Conservation (phyloP, 2,113 vertebrate genomes). For the Brachyhypopomus gauderio region DNA sequence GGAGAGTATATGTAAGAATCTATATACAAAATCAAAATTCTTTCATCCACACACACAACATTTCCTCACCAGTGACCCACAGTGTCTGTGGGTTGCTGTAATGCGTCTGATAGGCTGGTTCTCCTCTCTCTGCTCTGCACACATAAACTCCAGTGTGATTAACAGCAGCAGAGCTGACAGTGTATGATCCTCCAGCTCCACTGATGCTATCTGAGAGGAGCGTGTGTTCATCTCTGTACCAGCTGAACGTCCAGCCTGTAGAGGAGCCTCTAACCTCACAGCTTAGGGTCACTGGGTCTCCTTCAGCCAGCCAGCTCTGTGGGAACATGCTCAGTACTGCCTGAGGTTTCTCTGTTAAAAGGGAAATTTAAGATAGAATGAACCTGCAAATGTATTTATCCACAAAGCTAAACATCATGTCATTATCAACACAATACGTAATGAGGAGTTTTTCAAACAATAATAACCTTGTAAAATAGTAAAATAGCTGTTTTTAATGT, state of each 20-base stretch:
- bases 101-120: conserved; percentile 31
- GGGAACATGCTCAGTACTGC: conserved; percentile 34
- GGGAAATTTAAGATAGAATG: too few relatives aligned
- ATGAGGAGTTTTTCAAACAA: too few relatives aligned
- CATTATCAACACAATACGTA: too few relatives aligned
- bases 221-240: conserved; percentile 6
- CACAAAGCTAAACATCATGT: neutral
- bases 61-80: conserved; percentile 51
- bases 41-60: conserved; percentile 4
- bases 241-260: too few relatives aligned
- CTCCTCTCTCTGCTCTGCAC: conserved; percentile 48
- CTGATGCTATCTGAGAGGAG: conserved; percentile 38
- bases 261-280: conserved; percentile 44
- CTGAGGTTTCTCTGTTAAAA: neutral
- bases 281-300: conserved; percentile 41
- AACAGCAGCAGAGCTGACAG: conserved; percentile 36
- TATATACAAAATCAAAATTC: too few relatives aligned
- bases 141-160: conserved; percentile 49
- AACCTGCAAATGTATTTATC: neutral
- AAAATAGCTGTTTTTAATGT: too few relatives aligned
- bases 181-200: conserved; percentile 41
- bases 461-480: too few relatives aligned
- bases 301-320: conserved; percentile 38
- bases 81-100: conserved; percentile 36
- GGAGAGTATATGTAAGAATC: too few relatives aligned